phyloP scores from a whole-genome alignment of 2,888 invertebrate species.

The Drosophila quinaria region DNA sequence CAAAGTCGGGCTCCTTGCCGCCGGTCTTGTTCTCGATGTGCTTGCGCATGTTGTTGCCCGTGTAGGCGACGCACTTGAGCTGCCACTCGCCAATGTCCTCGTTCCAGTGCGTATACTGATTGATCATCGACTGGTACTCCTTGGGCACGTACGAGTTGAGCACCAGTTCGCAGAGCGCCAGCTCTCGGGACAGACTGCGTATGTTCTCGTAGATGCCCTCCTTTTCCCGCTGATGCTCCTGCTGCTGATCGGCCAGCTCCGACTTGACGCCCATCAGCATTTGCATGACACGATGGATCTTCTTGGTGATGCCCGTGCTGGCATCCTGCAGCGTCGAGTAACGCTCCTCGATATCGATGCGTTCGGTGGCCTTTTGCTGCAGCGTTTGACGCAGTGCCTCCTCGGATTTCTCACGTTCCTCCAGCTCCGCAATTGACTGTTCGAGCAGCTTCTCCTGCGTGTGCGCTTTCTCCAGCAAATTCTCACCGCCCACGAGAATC shows the following conservation, averaged over 20 bases:
- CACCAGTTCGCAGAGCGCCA: constrained; percentile 95
- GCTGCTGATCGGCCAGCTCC: constrained; percentile 93
- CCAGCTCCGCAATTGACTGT: constrained; percentile 93
- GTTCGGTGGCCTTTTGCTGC: constrained; percentile 96
- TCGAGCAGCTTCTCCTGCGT: constrained; percentile 95
- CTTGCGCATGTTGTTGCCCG: constrained; percentile 98
- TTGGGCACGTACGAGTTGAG: constrained; percentile 97
- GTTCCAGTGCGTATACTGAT: constrained; percentile 97
- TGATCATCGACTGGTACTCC: constrained; percentile 96
- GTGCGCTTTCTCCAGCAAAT: constrained; percentile 98
- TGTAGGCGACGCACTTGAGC: constrained; percentile 98
- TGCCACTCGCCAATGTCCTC: constrained; percentile 99
- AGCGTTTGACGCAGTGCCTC: constrained; percentile 92
- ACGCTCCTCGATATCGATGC: constrained; percentile 96
- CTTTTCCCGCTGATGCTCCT: constrained; percentile 98
- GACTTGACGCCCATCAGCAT: constrained; percentile 94
- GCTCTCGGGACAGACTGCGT: constrained; percentile 94
- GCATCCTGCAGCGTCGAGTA: constrained; percentile 98
- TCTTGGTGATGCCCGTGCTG: constrained; percentile 95
- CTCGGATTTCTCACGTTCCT: constrained; percentile 92
- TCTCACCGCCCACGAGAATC: constrained; percentile 98
- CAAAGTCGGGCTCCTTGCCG: constrained; percentile 86
- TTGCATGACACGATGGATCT: constrained; percentile 95
- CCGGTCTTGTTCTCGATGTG: constrained; percentile 86
- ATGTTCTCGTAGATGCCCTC: constrained; percentile 98